These are phyloP conservation scores for Ophion costatus DNA, from an alignment of 2,888 invertebrate species.

Conservation along the genomic window DNA sequence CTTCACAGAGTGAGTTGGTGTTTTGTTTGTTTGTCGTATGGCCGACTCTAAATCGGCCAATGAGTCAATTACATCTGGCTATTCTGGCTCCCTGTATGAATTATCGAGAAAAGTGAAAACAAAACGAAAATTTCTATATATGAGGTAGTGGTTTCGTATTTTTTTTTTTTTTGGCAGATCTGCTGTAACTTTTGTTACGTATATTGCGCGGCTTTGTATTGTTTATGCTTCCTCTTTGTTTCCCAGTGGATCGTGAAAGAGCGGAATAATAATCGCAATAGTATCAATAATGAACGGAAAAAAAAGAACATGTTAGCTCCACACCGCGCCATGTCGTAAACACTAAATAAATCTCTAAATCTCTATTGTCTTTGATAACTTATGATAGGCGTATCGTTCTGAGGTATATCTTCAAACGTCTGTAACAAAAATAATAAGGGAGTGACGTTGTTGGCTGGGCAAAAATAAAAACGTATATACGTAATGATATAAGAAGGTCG, in stretches of 20 bases:
- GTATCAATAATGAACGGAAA: slow-evolving; percentile 21
- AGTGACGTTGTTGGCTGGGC: slow-evolving; percentile 6
- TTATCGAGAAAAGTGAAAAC: slow-evolving; percentile 27
- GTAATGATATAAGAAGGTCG: slow-evolving; percentile 23
- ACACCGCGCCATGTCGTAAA: slow-evolving; percentile 72
- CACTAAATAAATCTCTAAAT: slow-evolving; percentile 80
- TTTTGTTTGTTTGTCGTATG: slow-evolving; percentile 8
- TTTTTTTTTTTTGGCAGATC: slow-evolving; percentile 73
- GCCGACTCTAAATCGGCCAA: slow-evolving; percentile 50
- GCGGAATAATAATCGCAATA: not conserved
- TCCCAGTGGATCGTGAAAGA: slow-evolving; percentile 23
- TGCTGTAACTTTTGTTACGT: slow-evolving; percentile 56
- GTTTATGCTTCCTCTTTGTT: slow-evolving; percentile 24
- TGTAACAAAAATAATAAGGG: slow-evolving; percentile 74
- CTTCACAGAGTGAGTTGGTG: slow-evolving; percentile 40
- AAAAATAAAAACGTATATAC: slow-evolving; percentile 19
- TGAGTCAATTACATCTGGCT: slow-evolving; percentile 53
- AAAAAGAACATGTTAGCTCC: slow-evolving; percentile 47
- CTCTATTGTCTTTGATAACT: slow-evolving; percentile 82
- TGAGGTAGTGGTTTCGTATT: slow-evolving; percentile 81
- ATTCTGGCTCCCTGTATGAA: slow-evolving; percentile 55
- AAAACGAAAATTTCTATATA: slow-evolving; percentile 46
- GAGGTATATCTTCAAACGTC: slow-evolving; percentile 77
- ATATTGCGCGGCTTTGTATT: slow-evolving; percentile 47
- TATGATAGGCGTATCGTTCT: slow-evolving; percentile 81